Conservation (phyloP, 2,113 vertebrate genomes). For the Albula goreensis region DNA sequence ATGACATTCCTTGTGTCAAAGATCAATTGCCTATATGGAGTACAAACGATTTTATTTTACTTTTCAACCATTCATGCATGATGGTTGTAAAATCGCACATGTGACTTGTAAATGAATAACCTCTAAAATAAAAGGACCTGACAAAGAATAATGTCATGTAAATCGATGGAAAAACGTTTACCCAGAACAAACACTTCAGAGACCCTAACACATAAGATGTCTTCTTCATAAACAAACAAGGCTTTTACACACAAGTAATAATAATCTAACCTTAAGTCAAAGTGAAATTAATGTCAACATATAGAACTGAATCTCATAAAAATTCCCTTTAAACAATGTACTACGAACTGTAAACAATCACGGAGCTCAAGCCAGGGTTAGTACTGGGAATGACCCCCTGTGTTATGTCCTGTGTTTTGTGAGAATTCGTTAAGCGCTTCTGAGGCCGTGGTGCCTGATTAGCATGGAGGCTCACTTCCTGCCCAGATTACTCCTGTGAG, state of each 20-base stretch:
- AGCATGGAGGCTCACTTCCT: not conserved
- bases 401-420: not conserved
- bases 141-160: not conserved
- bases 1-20: too few species aligned
- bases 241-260: not conserved
- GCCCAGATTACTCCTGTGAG: slow-evolving; percentile 5
- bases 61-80: too few species aligned
- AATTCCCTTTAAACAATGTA: not conserved
- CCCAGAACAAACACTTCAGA: not conserved
- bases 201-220: not conserved
- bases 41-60: too few species aligned
- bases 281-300: not conserved
- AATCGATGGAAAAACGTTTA: not conserved
- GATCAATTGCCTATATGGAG: too few species aligned
- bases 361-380: not conserved
- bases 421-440: not conserved
- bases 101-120: not conserved
- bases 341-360: not conserved
- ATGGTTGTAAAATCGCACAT: not conserved
- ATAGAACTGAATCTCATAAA: not conserved
- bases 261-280: not conserved
- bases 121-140: not conserved
- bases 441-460: not conserved
- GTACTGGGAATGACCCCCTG: too few species aligned
- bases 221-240: not conserved